Conservation (phyloP, 1,140 invertebrate genomes). For the Coelopa frigida region DNA sequence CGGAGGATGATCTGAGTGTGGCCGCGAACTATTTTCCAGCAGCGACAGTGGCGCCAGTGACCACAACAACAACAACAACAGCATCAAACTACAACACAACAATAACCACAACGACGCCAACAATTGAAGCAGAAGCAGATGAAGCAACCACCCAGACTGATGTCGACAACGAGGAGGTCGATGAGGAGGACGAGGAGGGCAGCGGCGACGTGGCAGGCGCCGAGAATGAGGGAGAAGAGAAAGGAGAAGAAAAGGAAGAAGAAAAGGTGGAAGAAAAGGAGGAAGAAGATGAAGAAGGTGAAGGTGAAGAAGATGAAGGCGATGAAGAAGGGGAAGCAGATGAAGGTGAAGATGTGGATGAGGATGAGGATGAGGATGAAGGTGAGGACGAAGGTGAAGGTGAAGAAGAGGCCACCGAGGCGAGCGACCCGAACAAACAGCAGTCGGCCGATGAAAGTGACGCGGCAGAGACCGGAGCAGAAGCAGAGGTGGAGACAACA, state of each 20-base stretch:
- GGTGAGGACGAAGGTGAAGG: background rate
- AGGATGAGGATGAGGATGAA: background rate
- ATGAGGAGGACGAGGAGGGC: conserved; percentile 8
- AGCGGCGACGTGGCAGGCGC: conserved; percentile 4
- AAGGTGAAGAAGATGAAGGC: background rate
- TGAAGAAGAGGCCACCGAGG: background rate
- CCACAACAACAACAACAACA: too few relatives aligned
- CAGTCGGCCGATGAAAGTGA: background rate
- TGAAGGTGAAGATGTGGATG: background rate
- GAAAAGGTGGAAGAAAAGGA: background rate
- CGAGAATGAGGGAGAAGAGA: conserved; percentile 1
- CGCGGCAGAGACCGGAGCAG: background rate
- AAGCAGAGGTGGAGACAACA: background rate
- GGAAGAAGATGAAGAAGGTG: background rate
- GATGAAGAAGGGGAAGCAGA: background rate
- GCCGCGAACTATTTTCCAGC: too few relatives aligned
- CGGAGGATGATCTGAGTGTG: too few relatives aligned
- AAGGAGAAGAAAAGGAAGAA: conserved; percentile 13
- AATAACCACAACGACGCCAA: too few relatives aligned
- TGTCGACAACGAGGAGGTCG: background rate
- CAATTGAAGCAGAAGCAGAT: conserved; percentile 5
- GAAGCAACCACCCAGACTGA: background rate
- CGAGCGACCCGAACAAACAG: background rate
- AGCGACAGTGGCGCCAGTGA: too few relatives aligned
- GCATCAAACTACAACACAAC: too few relatives aligned